A percentile compares a stretch with the other conserved stretches of the same genome.
These are phyloP conservation scores for Andrena bicolor DNA, from an alignment of 2,888 invertebrate species.

Conservation along the genomic window DNA sequence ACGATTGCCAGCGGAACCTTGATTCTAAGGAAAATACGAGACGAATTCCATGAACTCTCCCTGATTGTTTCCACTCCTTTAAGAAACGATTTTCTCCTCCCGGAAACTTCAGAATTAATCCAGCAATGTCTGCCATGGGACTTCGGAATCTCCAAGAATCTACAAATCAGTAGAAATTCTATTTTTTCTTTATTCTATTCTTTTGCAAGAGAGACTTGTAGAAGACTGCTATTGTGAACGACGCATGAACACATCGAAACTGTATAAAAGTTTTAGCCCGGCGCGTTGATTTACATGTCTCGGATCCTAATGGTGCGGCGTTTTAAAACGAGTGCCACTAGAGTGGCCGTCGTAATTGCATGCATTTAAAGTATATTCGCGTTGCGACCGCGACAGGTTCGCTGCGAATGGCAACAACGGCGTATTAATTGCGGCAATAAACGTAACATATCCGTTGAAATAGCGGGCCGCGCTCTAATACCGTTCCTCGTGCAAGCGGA, in stretches of 20 bases:
- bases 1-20: neutral
- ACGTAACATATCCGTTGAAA: constrained; percentile 25
- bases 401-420: constrained; percentile 24
- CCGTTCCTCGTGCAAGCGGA: constrained; percentile 7
- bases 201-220: too few relatives aligned
- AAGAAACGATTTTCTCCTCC: neutral
- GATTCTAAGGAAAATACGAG: neutral
- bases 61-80: neutral
- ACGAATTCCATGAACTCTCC: neutral
- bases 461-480: neutral
- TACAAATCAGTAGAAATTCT: neutral
- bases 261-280: neutral
- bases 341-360: constrained; percentile 20
- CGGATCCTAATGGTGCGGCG: constrained; percentile 4
- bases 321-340: constrained; percentile 32
- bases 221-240: too few relatives aligned
- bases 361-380: constrained; percentile 51
- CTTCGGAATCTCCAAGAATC: neutral
- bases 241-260: neutral
- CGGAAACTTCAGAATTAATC: neutral
- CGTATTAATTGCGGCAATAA: constrained; percentile 48
- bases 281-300: neutral
- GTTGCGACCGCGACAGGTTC: constrained; percentile 31
- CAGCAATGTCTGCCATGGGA: too few relatives aligned
- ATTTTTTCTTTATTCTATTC: too few relatives aligned